phyloP scores from a whole-genome alignment of 2,888 invertebrate genomes.

The Macrophya alboannulata region DNA sequence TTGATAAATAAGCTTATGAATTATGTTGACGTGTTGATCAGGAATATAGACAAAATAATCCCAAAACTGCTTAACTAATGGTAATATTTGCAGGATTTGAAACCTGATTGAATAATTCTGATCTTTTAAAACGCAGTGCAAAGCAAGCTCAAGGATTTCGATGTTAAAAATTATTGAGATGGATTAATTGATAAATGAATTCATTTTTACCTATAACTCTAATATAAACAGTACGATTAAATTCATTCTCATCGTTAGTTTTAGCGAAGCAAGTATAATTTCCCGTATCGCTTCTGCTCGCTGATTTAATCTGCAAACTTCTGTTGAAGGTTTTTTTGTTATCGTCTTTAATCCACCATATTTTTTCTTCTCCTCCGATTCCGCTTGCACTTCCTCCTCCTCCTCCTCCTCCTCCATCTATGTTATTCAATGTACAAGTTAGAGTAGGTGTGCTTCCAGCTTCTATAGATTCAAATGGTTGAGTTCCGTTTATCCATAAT shows the following conservation, averaged over 20 bases:
- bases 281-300: slow-evolving; percentile 83
- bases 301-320: slow-evolving; percentile 82
- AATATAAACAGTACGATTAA: slow-evolving; percentile 74
- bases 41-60: neutral
- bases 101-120: neutral
- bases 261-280: slow-evolving; percentile 83
- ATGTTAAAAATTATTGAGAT: too few relatives aligned
- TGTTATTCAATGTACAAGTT: slow-evolving; percentile 80
- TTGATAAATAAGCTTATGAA: neutral
- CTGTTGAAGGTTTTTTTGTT: slow-evolving; percentile 81
- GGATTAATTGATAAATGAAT: neutral
- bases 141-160: too few relatives aligned
- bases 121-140: neutral
- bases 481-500: slow-evolving; percentile 73
- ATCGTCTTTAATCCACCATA: slow-evolving; percentile 84
- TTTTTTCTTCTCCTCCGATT: slow-evolving; percentile 79
- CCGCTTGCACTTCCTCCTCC: neutral
- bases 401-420: slow-evolving; percentile 68
- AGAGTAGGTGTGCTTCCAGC: slow-evolving; percentile 79
- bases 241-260: slow-evolving; percentile 76
- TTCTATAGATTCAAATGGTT: slow-evolving; percentile 74
- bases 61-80: too few relatives aligned
- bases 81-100: too few relatives aligned
- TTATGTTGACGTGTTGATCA: neutral
- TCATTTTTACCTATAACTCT: slow-evolving; percentile 74